phyloP scores from a whole-genome alignment of 2,113 vertebrate genomes.

The Zosterops pallidus region DNA sequence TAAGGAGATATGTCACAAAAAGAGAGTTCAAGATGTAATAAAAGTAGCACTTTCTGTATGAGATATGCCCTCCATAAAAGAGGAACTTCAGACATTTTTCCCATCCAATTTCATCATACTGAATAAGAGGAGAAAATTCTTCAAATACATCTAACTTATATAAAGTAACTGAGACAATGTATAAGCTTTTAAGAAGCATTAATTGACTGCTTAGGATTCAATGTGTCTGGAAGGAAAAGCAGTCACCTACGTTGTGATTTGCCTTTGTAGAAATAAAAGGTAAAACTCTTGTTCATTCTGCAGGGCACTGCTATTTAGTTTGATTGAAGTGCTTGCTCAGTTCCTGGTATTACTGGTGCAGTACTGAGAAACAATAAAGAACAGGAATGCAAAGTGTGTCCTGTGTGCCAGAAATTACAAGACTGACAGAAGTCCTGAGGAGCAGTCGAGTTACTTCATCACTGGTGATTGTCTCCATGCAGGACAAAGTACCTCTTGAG shows the following conservation, averaged over 20 bases:
- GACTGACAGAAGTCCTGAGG: not conserved
- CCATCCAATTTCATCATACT: not conserved
- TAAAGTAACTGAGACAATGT: not conserved
- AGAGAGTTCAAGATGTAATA: not conserved
- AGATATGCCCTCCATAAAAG: not conserved
- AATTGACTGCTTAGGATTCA: not conserved
- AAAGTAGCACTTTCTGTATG: not conserved
- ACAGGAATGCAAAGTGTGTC: accelerated
- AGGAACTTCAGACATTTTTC: constrained; percentile 25
- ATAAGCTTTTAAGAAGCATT: not conserved
- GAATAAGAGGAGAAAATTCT: not conserved
- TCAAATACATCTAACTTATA: not conserved
- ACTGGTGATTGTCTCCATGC: not conserved
- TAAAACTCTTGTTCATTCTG: not conserved
- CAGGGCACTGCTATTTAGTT: not conserved
- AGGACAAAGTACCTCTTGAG: not conserved
- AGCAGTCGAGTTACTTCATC: not conserved
- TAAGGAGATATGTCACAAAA: not conserved
- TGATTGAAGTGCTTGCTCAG: not conserved
- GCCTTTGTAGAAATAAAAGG: not conserved
- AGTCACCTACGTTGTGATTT: not conserved
- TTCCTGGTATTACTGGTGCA: not conserved
- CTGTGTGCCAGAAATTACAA: not conserved
- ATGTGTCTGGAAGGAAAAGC: not conserved
- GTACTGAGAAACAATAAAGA: not conserved